Conservation (phyloP, 2,113 vertebrate genomes). For the Naja naja region DNA sequence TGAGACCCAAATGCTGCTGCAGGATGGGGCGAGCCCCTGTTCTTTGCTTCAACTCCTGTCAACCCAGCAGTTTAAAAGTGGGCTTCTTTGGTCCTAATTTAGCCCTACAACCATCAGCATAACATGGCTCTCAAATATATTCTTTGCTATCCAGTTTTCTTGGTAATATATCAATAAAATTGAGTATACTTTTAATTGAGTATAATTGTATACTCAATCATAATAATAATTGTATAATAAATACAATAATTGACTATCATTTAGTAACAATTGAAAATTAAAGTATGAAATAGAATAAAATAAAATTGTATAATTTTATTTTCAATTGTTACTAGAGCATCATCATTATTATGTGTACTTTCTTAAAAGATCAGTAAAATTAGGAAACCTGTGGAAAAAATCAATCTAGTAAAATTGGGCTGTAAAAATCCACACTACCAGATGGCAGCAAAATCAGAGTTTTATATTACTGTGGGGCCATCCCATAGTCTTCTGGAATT, state of each 20-base stretch:
- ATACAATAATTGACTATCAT: too few species aligned
- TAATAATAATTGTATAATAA: too few species aligned
- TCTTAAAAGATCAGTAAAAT: not conserved
- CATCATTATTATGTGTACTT: not conserved
- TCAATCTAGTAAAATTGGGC: not conserved
- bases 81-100: not conserved
- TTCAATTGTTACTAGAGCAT: not conserved
- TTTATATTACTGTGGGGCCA: not conserved
- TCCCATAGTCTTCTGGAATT: not conserved
- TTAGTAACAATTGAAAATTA: too few species aligned
- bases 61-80: too few species aligned
- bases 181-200: not conserved
- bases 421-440: not conserved
- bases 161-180: not conserved
- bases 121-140: not conserved
- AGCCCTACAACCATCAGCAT: not conserved
- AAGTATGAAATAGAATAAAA: not conserved
- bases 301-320: not conserved
- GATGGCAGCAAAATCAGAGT: not conserved
- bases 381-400: not conserved
- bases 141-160: not conserved
- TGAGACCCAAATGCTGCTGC: too few species aligned
- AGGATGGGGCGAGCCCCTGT: too few species aligned
- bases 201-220: too few species aligned
- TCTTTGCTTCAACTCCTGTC: too few species aligned